Evolutionary conservation across 2,797 vertebrate species (phyloP), one percentile per base, ranked within the genome.

Genomic region (Dicrostonyx torquatus): DNA sequence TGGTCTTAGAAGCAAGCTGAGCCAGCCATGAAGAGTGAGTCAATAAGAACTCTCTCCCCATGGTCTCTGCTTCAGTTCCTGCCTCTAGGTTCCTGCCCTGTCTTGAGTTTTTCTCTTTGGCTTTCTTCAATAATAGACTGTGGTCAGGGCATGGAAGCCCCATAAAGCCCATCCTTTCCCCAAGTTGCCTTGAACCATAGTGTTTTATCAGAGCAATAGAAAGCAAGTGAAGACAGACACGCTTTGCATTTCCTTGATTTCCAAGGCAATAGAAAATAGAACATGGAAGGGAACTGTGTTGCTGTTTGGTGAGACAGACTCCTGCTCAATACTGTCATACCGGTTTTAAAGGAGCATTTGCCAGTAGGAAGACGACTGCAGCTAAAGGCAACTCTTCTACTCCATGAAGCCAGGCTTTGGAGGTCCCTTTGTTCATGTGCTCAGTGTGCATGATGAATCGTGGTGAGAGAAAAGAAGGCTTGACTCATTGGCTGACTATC

Each of bases 391-490:
- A 34, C 5, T 60, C 6, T 60, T 14, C 5, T 73, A 84, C 13
- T 60, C 22, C 3, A 31, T 62, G 55, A 86, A 93, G 58, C 58
- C 22, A 31, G 50, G 55, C 79, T 94, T 82, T 76, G 12, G 5
- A 76, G 12, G 22, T 6, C 4, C 1, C 66, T 94, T 80, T 79
- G 26, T 40, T 94, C 17, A 50, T 92, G 48, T 29, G 34, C 5
- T 88, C 31, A 60, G 66, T 82, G 40, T 92, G 34, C 24, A 37
- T 66, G 80, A 78, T 78, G 89, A 92, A 76, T 95, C 88, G 91
- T 80, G 22, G 78, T 48, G 1, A n/a, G 4, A 12, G 18, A 93
- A 24, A 82, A n/a, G 66, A n/a, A 53, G 34, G 34, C 14, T 94
- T 82, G 34, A 92, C 76, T 73, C 80, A 5, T 53, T 78, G 34